Evolutionary conservation across 2,797 vertebrate species (phyloP).

Genomic region (Premnoplex brunnescens): DNA sequence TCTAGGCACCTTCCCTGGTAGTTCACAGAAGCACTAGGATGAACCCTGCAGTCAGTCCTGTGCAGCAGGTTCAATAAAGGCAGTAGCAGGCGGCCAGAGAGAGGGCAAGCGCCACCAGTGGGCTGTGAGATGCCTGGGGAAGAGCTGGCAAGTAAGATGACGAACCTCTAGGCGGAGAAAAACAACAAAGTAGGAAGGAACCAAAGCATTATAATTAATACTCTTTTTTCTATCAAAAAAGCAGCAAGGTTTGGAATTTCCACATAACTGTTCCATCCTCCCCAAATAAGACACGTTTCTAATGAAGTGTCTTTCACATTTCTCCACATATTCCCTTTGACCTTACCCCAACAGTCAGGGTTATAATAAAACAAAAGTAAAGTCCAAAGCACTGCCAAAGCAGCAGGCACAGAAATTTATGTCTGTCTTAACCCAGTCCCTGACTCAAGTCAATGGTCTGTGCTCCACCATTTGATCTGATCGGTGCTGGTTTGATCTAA

Average conservation of each 20-base stretch:
- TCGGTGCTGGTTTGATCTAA: background rate
- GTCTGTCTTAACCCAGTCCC: background rate
- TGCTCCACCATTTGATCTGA: background rate
- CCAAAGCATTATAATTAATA: accelerated
- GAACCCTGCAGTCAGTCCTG: accelerated
- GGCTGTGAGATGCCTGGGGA: background rate
- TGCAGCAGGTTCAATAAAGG: accelerated
- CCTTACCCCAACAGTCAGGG: background rate
- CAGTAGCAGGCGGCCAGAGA: background rate
- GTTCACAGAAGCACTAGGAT: accelerated
- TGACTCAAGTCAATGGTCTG: background rate
- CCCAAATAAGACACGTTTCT: accelerated
- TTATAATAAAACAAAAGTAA: background rate
- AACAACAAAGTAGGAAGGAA: background rate
- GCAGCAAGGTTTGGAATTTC: background rate
- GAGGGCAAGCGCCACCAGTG: background rate
- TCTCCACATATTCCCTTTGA: background rate
- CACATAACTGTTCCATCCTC: background rate
- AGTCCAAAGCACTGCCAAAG: background rate
- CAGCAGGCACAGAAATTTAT: background rate
- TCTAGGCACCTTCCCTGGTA: background rate
- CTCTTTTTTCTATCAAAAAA: background rate
- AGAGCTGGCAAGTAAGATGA: background rate
- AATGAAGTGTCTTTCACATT: background rate
- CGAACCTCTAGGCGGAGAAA: background rate